phyloP scores from a whole-genome alignment of 2,888 invertebrate genomes.

The Nycteola revayana region DNA sequence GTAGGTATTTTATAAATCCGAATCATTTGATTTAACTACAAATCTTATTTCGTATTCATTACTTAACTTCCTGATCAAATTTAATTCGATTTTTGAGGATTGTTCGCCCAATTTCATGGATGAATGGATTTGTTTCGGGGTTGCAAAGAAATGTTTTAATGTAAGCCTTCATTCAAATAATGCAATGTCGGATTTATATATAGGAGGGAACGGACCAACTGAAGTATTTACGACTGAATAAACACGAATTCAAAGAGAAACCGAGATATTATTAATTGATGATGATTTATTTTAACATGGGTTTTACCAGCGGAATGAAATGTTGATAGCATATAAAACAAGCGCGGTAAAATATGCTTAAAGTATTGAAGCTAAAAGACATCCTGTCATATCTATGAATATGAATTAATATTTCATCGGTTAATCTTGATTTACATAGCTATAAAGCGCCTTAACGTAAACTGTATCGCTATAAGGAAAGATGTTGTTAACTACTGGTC shows the following conservation, averaged over 20 bases:
- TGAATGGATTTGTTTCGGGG: constrained; percentile 72
- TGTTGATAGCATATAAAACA: too few relatives aligned
- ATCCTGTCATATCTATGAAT: too few relatives aligned
- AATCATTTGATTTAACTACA: constrained; percentile 25
- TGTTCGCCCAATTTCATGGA: constrained; percentile 69
- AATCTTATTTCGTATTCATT: constrained; percentile 62
- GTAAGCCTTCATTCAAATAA: constrained; percentile 69
- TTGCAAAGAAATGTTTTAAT: constrained; percentile 70
- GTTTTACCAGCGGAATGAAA: too few relatives aligned
- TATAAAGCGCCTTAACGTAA: constrained; percentile 10
- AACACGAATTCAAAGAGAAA: constrained; percentile 41
- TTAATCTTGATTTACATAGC: constrained; percentile 12
- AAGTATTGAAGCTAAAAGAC: too few relatives aligned
- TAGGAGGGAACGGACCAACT: constrained; percentile 50
- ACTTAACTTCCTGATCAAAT: constrained; percentile 72
- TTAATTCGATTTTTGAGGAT: constrained; percentile 69
- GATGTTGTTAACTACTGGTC: constrained; percentile 22
- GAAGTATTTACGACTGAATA: constrained; percentile 58
- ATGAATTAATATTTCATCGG: too few relatives aligned
- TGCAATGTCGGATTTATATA: constrained; percentile 65
- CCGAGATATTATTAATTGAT: constrained; percentile 40
- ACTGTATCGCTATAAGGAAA: constrained; percentile 17
- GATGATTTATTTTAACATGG: constrained; percentile 26
- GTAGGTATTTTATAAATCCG: constrained; percentile 11
- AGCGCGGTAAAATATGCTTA: too few relatives aligned